Percentiles rank a stretch among this genome's conserved stretches.
These are phyloP conservation scores for Acridotheres tristis DNA, from an alignment of 2,797 vertebrate genomes.

Conservation along the genomic window DNA sequence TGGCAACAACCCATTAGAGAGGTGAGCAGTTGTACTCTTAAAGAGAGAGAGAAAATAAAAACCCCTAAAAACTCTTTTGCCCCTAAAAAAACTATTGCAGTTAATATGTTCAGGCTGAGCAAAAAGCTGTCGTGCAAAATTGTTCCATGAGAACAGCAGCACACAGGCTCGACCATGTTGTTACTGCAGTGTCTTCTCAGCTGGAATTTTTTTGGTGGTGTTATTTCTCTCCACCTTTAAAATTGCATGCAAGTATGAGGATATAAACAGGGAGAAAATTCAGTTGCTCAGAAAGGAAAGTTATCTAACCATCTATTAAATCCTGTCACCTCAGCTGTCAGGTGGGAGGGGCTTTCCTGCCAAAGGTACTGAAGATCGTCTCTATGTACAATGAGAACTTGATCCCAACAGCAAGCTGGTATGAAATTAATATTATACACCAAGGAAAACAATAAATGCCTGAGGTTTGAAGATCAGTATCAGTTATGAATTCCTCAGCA, in stretches of 20 bases:
- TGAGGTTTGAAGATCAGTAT: background rate
- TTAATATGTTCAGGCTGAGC: background rate
- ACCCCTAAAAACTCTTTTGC: background rate
- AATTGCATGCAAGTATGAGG: background rate
- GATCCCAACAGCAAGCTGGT: background rate
- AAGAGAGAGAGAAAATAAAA: background rate
- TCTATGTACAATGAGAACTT: background rate
- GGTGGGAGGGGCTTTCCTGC: background rate
- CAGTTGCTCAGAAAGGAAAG: background rate
- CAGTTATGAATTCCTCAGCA: background rate
- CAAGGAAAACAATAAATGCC: background rate
- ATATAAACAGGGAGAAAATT: background rate
- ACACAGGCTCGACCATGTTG: fast-evolving
- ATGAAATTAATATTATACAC: background rate
- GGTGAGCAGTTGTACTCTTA: background rate
- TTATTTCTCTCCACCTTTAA: background rate
- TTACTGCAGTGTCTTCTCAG: background rate
- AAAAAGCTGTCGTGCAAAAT: background rate
- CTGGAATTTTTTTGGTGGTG: background rate
- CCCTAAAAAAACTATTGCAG: background rate
- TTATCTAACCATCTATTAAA: background rate
- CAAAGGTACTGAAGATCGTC: background rate
- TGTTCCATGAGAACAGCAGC: background rate
- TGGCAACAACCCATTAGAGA: background rate
- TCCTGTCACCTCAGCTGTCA: background rate